Percentiles rank a stretch among this genome's conserved stretches.
These are phyloP conservation scores for Stratiolaelaps scimitus DNA, from an alignment of 1,140 invertebrate species.

Conservation along the genomic window DNA sequence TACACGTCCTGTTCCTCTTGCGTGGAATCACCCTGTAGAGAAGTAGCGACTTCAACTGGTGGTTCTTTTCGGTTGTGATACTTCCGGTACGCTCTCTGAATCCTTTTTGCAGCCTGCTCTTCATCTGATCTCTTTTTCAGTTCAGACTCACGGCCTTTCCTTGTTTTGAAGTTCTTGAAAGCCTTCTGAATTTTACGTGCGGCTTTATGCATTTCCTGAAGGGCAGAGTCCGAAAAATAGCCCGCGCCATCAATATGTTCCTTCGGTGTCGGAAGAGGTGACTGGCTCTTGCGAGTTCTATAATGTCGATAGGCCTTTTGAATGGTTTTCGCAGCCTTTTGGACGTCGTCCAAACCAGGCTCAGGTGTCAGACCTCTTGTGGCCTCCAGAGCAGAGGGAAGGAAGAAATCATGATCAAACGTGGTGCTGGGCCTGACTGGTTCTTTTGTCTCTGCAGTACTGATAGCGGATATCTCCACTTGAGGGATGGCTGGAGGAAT, in stretches of 20 bases:
- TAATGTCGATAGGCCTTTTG: slow-evolving; percentile 12
- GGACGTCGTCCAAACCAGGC: slow-evolving; percentile 24
- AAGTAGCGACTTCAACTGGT: not conserved
- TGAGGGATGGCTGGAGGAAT: not conserved
- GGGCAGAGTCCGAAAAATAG: slow-evolving; percentile 17
- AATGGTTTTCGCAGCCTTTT: slow-evolving; percentile 22
- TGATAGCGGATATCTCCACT: not conserved
- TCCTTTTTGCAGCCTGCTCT: slow-evolving; percentile 8
- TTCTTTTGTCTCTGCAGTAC: not conserved
- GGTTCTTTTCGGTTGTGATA: slow-evolving; percentile 1
- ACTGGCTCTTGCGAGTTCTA: slow-evolving; percentile 13
- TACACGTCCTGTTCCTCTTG: not conserved
- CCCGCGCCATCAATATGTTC: not conserved
- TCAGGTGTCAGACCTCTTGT: slow-evolving; percentile 18
- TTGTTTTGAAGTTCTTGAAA: slow-evolving; percentile 23
- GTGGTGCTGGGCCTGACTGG: not conserved
- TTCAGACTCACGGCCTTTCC: slow-evolving; percentile 4
- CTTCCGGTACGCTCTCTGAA: not conserved
- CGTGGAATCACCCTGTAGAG: not conserved
- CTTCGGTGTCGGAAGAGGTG: slow-evolving; percentile 2
- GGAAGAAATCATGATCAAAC: slow-evolving; percentile 21
- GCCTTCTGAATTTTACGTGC: slow-evolving; percentile 10
- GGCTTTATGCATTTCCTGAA: slow-evolving; percentile 1
- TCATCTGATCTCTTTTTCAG: slow-evolving; percentile 3
- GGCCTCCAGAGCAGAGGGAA: not conserved